Conservation (phyloP, 2,888 invertebrate species). For the Pecten maximus region DNA sequence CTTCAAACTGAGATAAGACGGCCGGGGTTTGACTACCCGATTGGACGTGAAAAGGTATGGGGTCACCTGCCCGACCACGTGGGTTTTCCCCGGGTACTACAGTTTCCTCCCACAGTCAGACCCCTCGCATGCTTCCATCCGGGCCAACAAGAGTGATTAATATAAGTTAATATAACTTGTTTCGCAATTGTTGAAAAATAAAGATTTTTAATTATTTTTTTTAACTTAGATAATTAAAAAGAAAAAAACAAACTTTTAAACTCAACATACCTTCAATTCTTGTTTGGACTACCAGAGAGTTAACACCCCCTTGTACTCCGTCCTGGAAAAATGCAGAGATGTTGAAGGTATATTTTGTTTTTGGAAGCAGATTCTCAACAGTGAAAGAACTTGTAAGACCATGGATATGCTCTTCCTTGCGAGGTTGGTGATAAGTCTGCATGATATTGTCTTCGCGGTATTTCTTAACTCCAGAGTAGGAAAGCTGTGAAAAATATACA, state of each 20-base stretch:
- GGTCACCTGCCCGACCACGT: too few relatives aligned
- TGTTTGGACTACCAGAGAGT: conserved; percentile 75
- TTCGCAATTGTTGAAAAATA: too few relatives aligned
- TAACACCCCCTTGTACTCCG: conserved; percentile 70
- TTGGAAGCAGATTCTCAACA: conserved; percentile 76
- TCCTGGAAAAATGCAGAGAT: conserved; percentile 79
- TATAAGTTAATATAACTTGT: too few relatives aligned
- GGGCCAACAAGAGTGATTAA: too few relatives aligned
- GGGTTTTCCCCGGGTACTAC: too few relatives aligned
- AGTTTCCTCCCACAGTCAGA: too few relatives aligned
- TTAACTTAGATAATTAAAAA: too few relatives aligned
- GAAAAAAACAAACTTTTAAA: too few relatives aligned
- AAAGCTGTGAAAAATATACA: conserved; percentile 67
- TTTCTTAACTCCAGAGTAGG: conserved; percentile 74
- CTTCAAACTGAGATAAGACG: not conserved
- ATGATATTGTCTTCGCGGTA: conserved; percentile 71
- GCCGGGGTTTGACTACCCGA: too few relatives aligned
- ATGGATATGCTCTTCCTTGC: conserved; percentile 63
- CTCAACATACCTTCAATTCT: conserved; percentile 74
- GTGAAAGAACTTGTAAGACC: conserved; percentile 68
- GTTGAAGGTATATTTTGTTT: conserved; percentile 80
- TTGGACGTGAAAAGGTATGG: too few relatives aligned
- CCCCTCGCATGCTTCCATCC: too few relatives aligned
- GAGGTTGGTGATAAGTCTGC: conserved; percentile 60
- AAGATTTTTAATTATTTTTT: too few relatives aligned